phyloP scores from a whole-genome alignment of 2,888 invertebrate species.

The Apoderus coryli region DNA sequence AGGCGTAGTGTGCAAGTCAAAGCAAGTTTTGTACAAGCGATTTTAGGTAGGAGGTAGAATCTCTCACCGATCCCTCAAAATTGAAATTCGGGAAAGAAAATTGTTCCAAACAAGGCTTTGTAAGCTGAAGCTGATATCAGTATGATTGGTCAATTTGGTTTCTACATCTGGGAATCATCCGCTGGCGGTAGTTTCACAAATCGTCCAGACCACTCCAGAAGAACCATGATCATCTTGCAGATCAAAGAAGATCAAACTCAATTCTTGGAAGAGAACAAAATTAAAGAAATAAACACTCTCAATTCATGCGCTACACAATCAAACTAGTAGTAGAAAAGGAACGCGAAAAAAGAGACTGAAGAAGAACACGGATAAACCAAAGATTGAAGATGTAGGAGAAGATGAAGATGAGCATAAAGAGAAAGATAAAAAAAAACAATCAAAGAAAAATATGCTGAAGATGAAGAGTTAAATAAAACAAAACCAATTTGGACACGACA shows the following conservation, averaged over 20 bases:
- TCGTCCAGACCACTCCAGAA: constrained; percentile 57
- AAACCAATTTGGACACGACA: constrained; percentile 96
- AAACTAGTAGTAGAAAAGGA: constrained; percentile 87
- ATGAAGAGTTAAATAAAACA: constrained; percentile 95
- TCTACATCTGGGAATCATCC: constrained; percentile 96
- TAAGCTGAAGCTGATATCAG: constrained; percentile 98
- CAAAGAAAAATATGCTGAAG: constrained; percentile 92
- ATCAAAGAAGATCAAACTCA: constrained; percentile 94
- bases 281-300: constrained; percentile 98
- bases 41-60: too few species aligned
- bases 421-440: constrained; percentile 94
- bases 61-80: constrained; percentile 88
- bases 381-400: constrained; percentile 38
- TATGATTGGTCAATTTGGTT: constrained; percentile 99
- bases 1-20: too few species aligned
- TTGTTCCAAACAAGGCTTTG: constrained; percentile 94
- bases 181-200: constrained; percentile 98
- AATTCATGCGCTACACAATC: constrained; percentile 93
- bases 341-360: constrained; percentile 68
- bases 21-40: too few species aligned
- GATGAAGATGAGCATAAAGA: constrained; percentile 62
- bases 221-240: constrained; percentile 86
- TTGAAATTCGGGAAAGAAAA: constrained; percentile 91
- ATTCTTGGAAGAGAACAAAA: constrained; percentile 84
- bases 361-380: constrained; percentile 41